Evolutionary conservation across 2,888 invertebrate species (phyloP).

Genomic region (Hypena proboscidalis): DNA sequence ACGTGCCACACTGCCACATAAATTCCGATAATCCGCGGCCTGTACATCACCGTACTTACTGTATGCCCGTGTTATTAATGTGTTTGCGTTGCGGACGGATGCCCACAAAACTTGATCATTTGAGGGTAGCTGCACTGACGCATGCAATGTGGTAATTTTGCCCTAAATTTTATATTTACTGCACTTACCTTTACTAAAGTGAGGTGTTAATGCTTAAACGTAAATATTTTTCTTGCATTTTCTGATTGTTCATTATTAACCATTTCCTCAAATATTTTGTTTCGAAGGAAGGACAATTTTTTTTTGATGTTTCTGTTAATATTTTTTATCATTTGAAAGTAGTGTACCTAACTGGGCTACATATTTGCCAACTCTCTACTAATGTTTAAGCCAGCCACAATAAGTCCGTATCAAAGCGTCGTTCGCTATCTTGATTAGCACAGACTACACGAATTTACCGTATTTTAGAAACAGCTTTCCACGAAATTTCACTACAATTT

Average conservation of each 20-base stretch:
- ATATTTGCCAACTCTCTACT: background rate
- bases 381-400: background rate
- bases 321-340: slow-evolving; percentile 1
- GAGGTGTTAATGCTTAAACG: background rate
- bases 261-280: background rate
- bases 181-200: slow-evolving; percentile 5
- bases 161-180: no score
- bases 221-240: no score
- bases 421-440: background rate
- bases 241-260: no score
- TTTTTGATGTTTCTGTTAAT: no score
- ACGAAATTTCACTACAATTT: no score
- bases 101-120: slow-evolving; percentile 73
- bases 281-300: no score
- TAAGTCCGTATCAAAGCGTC: background rate
- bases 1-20: slow-evolving; percentile 77
- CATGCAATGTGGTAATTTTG: slow-evolving; percentile 4
- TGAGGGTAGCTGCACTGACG: slow-evolving; percentile 55
- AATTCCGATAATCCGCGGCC: slow-evolving; percentile 77
- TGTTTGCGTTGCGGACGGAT: slow-evolving; percentile 71
- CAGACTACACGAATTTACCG: background rate
- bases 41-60: slow-evolving; percentile 66
- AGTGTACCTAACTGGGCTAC: background rate
- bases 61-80: slow-evolving; percentile 75
- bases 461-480: no score